A percentile compares a stretch with the other conserved stretches of the same genome.
These are phyloP conservation scores for Poeciliopsis presidionis DNA, from an alignment of 2,797 vertebrate genomes.

Conservation along the genomic window DNA sequence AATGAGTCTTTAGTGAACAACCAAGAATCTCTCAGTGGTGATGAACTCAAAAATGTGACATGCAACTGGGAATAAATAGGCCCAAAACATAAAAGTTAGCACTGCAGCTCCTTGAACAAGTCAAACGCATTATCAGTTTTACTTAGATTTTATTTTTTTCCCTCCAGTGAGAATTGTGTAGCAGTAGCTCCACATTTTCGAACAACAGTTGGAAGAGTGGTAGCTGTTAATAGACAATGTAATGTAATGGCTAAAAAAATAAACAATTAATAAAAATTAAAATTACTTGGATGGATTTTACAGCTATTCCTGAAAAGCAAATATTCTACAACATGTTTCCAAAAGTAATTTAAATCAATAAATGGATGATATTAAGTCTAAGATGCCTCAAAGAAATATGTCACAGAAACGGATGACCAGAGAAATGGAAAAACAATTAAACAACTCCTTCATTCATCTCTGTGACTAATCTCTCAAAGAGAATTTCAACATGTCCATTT, in stretches of 20 bases:
- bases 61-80: constrained; percentile 15
- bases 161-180: neutral
- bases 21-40: constrained; percentile 47
- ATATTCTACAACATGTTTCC: neutral
- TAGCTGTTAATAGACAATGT: neutral
- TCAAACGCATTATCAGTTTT: neutral
- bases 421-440: neutral
- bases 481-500: constrained; percentile 7
- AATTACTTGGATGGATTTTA: neutral
- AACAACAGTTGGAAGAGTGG: no score
- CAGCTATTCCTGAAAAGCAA: neutral
- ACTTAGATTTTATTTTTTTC: neutral
- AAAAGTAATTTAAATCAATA: neutral
- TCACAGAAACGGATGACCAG: neutral
- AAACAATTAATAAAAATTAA: neutral
- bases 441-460: constrained; percentile 18
- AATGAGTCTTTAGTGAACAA: constrained; percentile 47
- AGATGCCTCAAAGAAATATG: neutral
- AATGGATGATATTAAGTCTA: neutral
- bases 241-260: neutral
- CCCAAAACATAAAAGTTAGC: constrained; percentile 4
- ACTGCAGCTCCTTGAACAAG: constrained; percentile 4
- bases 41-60: constrained; percentile 47
- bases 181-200: neutral
- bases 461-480: constrained; percentile 49